Percentiles rank a stretch among this genome's conserved stretches.
Conservation (phyloP, 2,797 vertebrate species). For the Sebastes diploproa region DNA sequence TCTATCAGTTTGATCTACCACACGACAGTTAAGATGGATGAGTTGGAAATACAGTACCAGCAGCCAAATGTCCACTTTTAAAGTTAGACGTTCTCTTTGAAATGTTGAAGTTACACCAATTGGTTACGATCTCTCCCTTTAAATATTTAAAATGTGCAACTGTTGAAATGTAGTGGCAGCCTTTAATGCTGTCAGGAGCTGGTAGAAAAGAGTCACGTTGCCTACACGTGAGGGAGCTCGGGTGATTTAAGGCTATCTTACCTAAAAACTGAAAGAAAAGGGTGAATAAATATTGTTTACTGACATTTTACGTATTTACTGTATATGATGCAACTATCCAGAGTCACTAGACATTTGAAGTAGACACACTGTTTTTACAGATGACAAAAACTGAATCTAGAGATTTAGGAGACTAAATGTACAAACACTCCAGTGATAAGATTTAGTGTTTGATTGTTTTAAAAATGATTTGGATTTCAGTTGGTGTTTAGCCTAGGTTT, state of each 20-base stretch:
- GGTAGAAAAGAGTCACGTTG: slow-evolving; percentile 38
- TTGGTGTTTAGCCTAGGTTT: not conserved
- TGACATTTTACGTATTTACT: not conserved
- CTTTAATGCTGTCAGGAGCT: slow-evolving; percentile 15
- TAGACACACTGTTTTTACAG: not conserved
- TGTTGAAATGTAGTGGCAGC: slow-evolving; percentile 52
- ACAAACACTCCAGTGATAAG: not conserved
- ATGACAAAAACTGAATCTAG: not conserved
- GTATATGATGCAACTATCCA: not conserved
- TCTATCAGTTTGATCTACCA: slow-evolving; percentile 47
- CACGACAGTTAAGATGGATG: slow-evolving; percentile 46
- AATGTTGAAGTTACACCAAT: slow-evolving; percentile 56
- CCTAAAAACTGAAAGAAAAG: not conserved
- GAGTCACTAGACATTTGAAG: not conserved
- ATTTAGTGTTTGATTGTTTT: not conserved
- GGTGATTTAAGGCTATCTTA: slow-evolving; percentile 23
- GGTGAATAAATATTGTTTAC: not conserved
- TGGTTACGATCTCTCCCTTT: slow-evolving; percentile 54
- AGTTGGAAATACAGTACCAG: slow-evolving; percentile 51
- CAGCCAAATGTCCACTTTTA: slow-evolving; percentile 55
- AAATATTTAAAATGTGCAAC: slow-evolving; percentile 75
- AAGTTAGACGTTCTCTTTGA: slow-evolving; percentile 31
- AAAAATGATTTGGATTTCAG: not conserved
- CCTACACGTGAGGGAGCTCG: not conserved
- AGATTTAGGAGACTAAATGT: not conserved